Conservation (phyloP, 2,797 vertebrate genomes). For the Meda fulgida region DNA sequence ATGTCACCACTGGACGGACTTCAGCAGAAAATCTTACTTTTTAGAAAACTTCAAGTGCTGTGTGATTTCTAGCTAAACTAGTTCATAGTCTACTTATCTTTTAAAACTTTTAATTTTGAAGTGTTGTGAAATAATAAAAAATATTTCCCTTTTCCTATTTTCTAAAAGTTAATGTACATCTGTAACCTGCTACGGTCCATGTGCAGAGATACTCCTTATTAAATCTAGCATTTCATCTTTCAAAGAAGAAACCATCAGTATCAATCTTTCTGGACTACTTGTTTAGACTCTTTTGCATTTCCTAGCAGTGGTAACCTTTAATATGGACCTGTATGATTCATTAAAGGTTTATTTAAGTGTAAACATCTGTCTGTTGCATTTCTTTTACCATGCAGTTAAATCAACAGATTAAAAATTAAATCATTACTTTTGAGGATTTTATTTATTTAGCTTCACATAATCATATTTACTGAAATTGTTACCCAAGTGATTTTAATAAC, state of each 20-base stretch:
- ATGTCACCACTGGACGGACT: not conserved
- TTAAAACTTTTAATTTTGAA: constrained; percentile 42
- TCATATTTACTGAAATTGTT: not conserved
- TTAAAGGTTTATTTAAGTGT: constrained; percentile 11
- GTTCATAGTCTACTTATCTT: constrained; percentile 8
- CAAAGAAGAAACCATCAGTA: not conserved
- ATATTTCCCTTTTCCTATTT: constrained; percentile 1
- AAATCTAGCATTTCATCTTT: not conserved
- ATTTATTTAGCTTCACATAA: not conserved
- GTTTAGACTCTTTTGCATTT: not conserved
- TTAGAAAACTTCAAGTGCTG: not conserved
- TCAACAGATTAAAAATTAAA: not conserved
- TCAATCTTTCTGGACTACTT: not conserved
- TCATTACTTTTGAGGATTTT: not conserved
- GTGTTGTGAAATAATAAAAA: not conserved
- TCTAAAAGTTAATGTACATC: not conserved
- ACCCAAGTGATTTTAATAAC: too few relatives aligned
- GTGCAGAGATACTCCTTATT: not conserved
- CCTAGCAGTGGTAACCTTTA: not conserved
- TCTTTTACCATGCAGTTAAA: not conserved
- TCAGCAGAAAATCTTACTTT: not conserved
- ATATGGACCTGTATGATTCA: not conserved
- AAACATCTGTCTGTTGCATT: not conserved
- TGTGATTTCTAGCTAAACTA: not conserved
- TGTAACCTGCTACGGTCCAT: not conserved